Evolutionary conservation across 2,797 vertebrate species (phyloP).

Genomic region (Phrynocephalus forsythii): DNA sequence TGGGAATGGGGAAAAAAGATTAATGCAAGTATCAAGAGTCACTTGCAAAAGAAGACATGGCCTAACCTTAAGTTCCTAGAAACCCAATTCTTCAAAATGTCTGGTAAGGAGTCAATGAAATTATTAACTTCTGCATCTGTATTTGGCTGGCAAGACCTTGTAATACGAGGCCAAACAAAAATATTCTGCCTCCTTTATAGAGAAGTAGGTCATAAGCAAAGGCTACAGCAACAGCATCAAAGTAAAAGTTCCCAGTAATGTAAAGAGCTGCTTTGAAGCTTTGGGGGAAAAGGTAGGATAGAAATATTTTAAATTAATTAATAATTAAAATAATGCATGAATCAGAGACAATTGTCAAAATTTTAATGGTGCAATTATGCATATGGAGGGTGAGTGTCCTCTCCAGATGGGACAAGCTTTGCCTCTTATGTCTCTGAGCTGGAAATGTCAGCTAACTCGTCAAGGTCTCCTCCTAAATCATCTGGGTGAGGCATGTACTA

Average conservation of each 20-base stretch:
- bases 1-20: background rate
- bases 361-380: background rate
- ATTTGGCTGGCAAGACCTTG: background rate
- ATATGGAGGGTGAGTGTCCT: no score
- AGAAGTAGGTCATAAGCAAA: conserved; percentile 11
- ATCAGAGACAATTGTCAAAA: no score
- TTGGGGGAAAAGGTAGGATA: background rate
- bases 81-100: background rate
- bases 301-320: background rate
- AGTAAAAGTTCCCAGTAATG: background rate
- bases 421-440: no score
- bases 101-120: background rate
- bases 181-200: background rate
- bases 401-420: no score
- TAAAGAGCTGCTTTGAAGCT: background rate
- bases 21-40: background rate
- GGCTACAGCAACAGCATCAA: background rate
- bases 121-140: background rate
- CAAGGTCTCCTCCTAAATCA: no score
- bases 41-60: background rate
- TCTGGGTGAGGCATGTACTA: no score
- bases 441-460: no score
- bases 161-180: background rate
- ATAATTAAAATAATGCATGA: background rate
- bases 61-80: background rate